Percentiles rank a stretch among this genome's conserved stretches.
These are phyloP conservation scores for Cylindroiulus punctatus DNA, from an alignment of 2,888 invertebrate species.

Conservation along the genomic window DNA sequence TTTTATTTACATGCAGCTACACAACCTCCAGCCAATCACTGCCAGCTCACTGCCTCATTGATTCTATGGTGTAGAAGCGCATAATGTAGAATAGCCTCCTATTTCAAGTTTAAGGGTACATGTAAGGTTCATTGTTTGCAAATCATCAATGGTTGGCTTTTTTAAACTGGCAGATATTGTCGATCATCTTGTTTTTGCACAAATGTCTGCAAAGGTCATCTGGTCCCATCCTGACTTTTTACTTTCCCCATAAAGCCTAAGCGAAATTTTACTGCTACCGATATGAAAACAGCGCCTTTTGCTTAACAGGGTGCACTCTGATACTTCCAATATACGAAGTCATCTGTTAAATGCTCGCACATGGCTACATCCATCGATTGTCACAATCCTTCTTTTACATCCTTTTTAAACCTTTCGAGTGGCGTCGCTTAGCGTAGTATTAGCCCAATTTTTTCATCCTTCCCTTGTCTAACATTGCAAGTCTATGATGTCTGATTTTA, in stretches of 20 bases:
- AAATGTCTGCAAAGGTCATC: too few species aligned
- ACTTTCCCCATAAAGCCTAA: background rate
- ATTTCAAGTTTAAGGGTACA: too few species aligned
- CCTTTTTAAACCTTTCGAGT: slow-evolving; percentile 20
- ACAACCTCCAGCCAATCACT: too few species aligned
- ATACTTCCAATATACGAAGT: background rate
- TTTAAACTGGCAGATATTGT: too few species aligned
- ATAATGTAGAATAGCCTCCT: too few species aligned
- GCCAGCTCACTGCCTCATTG: too few species aligned
- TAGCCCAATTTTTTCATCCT: slow-evolving; percentile 41
- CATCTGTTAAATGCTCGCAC: slow-evolving; percentile 46
- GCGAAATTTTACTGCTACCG: background rate
- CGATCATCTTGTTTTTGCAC: too few species aligned
- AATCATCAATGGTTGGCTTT: too few species aligned
- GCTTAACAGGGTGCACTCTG: background rate
- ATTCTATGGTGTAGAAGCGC: too few species aligned
- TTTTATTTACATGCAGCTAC: too few species aligned
- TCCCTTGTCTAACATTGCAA: slow-evolving; percentile 39
- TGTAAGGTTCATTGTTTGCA: too few species aligned
- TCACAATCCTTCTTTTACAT: slow-evolving; percentile 46
- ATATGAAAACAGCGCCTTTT: background rate
- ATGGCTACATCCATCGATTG: slow-evolving; percentile 39
- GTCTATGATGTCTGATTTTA: slow-evolving; percentile 48
- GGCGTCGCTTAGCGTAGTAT: slow-evolving; percentile 27
- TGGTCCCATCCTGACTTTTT: background rate